phyloP scores from a whole-genome alignment of 2,113 vertebrate genomes.

The Ameiurus melas region DNA sequence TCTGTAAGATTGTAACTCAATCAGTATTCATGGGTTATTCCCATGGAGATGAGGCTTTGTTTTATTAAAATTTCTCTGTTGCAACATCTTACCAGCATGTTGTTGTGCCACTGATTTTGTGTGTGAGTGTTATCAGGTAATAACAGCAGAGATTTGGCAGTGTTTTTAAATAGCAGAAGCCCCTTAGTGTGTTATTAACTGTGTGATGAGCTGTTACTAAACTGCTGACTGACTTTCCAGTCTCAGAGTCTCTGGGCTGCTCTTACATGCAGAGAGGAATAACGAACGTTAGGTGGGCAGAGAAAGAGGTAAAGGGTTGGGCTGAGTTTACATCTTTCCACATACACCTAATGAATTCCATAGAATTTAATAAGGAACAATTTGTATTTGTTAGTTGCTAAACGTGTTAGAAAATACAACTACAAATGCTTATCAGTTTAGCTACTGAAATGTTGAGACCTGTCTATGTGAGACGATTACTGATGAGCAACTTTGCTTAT shows the following conservation, averaged over 20 bases:
- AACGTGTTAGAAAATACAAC: neutral
- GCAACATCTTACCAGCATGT: neutral
- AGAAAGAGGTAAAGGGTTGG: neutral
- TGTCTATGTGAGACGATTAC: conserved; percentile 7
- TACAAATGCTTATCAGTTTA: neutral
- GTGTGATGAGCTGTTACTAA: conserved; percentile 85
- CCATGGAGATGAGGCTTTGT: conserved; percentile 5
- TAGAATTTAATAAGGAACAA: neutral
- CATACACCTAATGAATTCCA: neutral
- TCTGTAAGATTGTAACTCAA: neutral
- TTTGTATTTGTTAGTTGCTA: neutral
- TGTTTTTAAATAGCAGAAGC: conserved; percentile 80
- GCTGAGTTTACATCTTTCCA: neutral
- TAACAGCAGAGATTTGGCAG: conserved; percentile 77
- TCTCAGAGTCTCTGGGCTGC: conserved; percentile 52
- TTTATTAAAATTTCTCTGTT: neutral
- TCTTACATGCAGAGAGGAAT: conserved; percentile 15
- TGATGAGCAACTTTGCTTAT: conserved; percentile 18
- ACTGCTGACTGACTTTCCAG: conserved; percentile 74
- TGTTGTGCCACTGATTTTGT: neutral
- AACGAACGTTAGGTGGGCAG: neutral
- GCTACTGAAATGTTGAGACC: conserved; percentile 1
- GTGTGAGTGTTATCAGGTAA: conserved; percentile 51
- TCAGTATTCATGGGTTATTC: neutral
- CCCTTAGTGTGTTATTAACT: conserved; percentile 82